phyloP scores from a whole-genome alignment of 2,888 invertebrate genomes.

The Dione juno region DNA sequence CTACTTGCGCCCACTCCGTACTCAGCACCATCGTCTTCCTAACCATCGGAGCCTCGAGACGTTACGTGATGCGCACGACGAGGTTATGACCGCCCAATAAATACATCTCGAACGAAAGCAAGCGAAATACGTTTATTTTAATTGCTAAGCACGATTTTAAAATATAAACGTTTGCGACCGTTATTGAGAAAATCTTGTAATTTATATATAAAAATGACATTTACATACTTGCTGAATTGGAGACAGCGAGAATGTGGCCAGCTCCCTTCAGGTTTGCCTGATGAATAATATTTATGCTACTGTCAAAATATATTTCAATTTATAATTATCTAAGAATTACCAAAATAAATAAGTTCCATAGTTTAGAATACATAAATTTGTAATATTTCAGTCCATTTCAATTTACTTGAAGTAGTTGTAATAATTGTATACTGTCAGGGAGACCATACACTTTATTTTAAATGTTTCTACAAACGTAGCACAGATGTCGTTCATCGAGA shows the following conservation, averaged over 20 bases:
- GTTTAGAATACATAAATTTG: not conserved
- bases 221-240: conserved; percentile 82
- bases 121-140: conserved; percentile 45
- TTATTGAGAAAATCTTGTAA: conserved; percentile 60
- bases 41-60: conserved; percentile 76
- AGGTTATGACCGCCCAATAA: conserved; percentile 67
- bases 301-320: conserved; percentile 34
- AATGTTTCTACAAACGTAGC: not conserved
- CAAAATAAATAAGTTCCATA: not conserved
- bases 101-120: conserved; percentile 56
- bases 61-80: conserved; percentile 75
- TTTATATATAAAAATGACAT: conserved; percentile 78
- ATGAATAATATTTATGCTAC: conserved; percentile 54
- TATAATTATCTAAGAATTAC: not conserved
- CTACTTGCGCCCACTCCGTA: conserved; percentile 99
- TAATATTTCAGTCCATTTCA: not conserved
- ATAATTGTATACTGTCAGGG: not conserved
- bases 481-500: not conserved
- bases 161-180: conserved; percentile 51
- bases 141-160: conserved; percentile 50
- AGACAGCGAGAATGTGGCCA: conserved; percentile 81
- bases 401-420: not conserved
- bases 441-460: not conserved
- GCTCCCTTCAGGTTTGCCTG: conserved; percentile 66
- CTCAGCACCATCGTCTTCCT: conserved; percentile 90